phyloP scores from a whole-genome alignment of 2,888 invertebrate species.

The Disparrhopalites patrizii region DNA sequence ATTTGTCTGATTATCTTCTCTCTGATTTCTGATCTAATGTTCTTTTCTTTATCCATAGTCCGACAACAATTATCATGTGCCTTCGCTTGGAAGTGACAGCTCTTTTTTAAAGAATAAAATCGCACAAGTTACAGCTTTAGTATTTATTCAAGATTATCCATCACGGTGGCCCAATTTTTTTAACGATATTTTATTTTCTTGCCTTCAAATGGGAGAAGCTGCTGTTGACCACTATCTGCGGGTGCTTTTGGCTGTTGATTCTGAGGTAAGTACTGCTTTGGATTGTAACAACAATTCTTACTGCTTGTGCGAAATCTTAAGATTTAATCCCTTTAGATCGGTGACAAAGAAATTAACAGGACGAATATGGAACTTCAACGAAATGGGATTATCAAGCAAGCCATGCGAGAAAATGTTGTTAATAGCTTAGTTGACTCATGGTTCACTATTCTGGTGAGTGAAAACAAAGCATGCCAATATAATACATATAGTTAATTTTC shows the following conservation, averaged over 20 bases:
- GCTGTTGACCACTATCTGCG: slow-evolving; percentile 56
- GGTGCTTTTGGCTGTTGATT: slow-evolving; percentile 56
- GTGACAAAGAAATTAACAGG: slow-evolving; percentile 54
- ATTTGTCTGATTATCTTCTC: no score
- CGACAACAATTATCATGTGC: slow-evolving; percentile 5
- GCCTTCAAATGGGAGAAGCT: slow-evolving; percentile 50
- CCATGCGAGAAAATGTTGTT: slow-evolving; percentile 58
- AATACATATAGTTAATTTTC: no score
- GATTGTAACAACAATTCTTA: no score
- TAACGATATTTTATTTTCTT: slow-evolving; percentile 53
- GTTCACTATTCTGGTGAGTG: slow-evolving; percentile 57
- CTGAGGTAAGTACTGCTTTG: slow-evolving; percentile 56
- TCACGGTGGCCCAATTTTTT: slow-evolving; percentile 57
- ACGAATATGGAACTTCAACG: slow-evolving; percentile 53
- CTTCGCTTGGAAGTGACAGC: slow-evolving; percentile 48
- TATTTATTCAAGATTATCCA: slow-evolving; percentile 57
- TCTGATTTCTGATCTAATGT: no score
- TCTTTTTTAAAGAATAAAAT: slow-evolving; percentile 57
- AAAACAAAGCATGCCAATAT: no score
- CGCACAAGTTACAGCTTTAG: slow-evolving; percentile 57
- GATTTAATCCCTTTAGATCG: slow-evolving; percentile 48
- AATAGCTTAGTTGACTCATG: slow-evolving; percentile 56
- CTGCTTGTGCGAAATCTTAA: no score
- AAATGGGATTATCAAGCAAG: slow-evolving; percentile 57
- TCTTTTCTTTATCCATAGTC: no score